Evolutionary conservation across 1,140 invertebrate genomes (phyloP).

Genomic region (Thaumetopoea pityocampa): DNA sequence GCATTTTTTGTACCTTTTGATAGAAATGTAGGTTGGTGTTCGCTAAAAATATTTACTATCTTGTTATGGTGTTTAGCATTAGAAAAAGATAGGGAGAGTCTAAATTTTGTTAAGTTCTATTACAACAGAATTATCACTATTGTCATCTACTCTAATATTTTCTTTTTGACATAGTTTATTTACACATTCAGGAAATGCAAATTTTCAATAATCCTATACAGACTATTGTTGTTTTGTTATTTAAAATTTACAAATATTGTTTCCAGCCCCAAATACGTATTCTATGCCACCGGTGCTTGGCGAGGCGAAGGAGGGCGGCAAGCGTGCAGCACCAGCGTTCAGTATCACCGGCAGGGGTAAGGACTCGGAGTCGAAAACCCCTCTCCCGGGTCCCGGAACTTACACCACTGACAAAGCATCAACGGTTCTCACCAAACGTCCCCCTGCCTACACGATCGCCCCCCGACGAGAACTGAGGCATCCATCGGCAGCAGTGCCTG

Average conservation of each 20-base stretch:
- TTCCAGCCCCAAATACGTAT: constrained; percentile 90
- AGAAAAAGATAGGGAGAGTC: too few species aligned
- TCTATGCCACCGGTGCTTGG: constrained; percentile 89
- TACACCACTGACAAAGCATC: constrained; percentile 63
- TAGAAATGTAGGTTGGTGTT: too few species aligned
- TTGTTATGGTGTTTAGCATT: too few species aligned
- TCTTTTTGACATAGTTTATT: too few species aligned
- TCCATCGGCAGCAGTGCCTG: constrained; percentile 61
- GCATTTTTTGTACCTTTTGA: too few species aligned
- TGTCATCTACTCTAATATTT: too few species aligned
- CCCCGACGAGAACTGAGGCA: constrained; percentile 54
- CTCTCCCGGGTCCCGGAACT: constrained; percentile 66
- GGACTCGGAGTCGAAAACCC: constrained; percentile 42
- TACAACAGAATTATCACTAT: too few species aligned
- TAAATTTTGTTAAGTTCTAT: too few species aligned
- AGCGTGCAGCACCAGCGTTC: constrained; percentile 73
- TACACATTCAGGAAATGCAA: too few species aligned
- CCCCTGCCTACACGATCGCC: constrained; percentile 71
- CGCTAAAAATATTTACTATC: too few species aligned
- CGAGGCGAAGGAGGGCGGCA: constrained; percentile 81
- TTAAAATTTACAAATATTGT: not conserved
- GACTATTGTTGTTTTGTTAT: too few species aligned
- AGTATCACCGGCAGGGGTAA: constrained; percentile 68
- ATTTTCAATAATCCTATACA: too few species aligned
- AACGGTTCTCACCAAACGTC: constrained; percentile 43